Conservation (phyloP, 2,888 invertebrate species). For the Ferdinandea cuprea region DNA sequence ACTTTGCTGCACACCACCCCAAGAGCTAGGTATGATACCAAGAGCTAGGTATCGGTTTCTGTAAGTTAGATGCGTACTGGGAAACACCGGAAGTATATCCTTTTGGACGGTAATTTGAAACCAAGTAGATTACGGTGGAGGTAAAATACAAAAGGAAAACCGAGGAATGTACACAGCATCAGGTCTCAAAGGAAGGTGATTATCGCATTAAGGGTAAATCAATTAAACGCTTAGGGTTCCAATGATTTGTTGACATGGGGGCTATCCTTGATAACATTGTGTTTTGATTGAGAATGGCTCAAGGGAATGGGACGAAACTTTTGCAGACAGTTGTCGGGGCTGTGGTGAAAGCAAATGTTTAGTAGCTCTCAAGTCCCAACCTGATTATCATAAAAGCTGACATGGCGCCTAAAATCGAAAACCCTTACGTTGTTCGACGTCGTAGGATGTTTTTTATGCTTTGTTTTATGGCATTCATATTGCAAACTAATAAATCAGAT, state of each 20-base stretch:
- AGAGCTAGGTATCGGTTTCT: conserved; percentile 17
- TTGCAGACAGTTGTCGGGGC: conserved; percentile 3
- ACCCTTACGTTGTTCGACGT: conserved; percentile 37
- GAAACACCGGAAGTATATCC: conserved; percentile 60
- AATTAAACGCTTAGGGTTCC: conserved; percentile 70
- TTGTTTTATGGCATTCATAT: conserved; percentile 56
- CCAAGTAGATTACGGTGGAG: conserved; percentile 60
- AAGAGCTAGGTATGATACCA: no score
- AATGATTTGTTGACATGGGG: conserved; percentile 71
- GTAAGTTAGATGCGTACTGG: conserved; percentile 48
- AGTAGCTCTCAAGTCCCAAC: conserved; percentile 7
- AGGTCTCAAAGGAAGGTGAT: conserved; percentile 67
- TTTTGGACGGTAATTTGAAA: conserved; percentile 65
- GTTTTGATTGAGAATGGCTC: conserved; percentile 27
- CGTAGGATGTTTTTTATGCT: conserved; percentile 36
- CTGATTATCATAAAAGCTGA: conserved; percentile 71
- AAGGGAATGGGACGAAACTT: neutral
- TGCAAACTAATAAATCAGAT: conserved; percentile 63
- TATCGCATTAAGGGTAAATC: conserved; percentile 73
- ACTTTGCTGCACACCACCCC: conserved; percentile 1
- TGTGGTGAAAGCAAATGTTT: conserved; percentile 12
- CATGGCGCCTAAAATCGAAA: conserved; percentile 57
- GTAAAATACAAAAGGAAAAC: conserved; percentile 46
- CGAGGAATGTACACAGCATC: conserved; percentile 48
- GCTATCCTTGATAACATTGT: conserved; percentile 60